Evolutionary conservation across 2,888 invertebrate species (phyloP).

Genomic region (Himalopsyche kuldschensis): DNA sequence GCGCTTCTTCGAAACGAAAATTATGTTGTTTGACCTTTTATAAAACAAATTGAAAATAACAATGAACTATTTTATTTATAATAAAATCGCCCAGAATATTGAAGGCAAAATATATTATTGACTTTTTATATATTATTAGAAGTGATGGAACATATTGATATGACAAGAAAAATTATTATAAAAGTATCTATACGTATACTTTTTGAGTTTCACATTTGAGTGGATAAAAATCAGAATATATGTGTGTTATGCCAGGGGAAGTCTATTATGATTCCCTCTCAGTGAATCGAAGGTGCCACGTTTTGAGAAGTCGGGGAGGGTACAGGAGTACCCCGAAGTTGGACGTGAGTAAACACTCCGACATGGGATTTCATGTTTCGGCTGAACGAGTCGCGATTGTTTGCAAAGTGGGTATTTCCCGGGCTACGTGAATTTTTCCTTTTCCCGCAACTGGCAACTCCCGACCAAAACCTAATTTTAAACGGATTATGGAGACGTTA

Average conservation of each 20-base stretch:
- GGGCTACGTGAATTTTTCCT: conserved; percentile 22
- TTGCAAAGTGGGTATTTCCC: conserved; percentile 38
- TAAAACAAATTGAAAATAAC: no score
- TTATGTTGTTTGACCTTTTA: no score
- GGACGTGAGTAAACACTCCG: conserved; percentile 32
- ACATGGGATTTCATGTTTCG: conserved; percentile 24
- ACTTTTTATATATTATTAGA: no score
- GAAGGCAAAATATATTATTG: no score
- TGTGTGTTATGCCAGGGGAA: neutral
- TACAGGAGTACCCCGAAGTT: neutral
- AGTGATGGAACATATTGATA: no score
- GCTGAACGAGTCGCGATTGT: conserved; percentile 30
- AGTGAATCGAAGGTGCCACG: neutral
- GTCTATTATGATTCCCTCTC: neutral
- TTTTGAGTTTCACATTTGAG: no score
- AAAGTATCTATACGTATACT: no score
- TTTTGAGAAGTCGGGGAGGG: neutral
- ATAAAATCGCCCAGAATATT: no score
- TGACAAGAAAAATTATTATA: no score
- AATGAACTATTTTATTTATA: no score
- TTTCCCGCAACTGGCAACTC: neutral
- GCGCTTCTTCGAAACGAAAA: no score
- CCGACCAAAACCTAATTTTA: conserved; percentile 27
- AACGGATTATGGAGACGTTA: conserved; percentile 20
- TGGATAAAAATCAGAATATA: neutral